Conservation (phyloP, 2,888 invertebrate genomes). For the Chelonus formosanus region DNA sequence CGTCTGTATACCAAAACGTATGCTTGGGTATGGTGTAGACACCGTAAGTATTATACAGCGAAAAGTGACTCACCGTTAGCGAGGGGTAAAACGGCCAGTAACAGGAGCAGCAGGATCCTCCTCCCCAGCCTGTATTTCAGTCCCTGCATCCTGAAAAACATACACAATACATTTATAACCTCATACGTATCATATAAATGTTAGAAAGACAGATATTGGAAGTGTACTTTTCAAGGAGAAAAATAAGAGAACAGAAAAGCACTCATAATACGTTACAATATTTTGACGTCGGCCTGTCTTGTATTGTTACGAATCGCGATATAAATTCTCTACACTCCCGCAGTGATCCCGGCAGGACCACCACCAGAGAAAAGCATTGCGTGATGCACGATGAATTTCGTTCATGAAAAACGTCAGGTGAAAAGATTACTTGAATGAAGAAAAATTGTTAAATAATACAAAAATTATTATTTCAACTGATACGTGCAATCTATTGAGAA, state of each 20-base stretch:
- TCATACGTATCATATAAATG: slow-evolving; percentile 17
- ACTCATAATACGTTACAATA: slow-evolving; percentile 41
- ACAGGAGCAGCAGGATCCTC: slow-evolving; percentile 51
- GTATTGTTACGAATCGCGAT: slow-evolving; percentile 30
- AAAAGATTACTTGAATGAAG: neutral
- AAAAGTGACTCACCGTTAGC: slow-evolving; percentile 61
- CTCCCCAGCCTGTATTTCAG: slow-evolving; percentile 55
- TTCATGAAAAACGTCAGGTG: slow-evolving; percentile 19
- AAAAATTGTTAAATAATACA: neutral
- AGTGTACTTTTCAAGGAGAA: neutral
- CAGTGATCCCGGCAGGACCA: slow-evolving; percentile 32
- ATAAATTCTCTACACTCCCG: slow-evolving; percentile 33
- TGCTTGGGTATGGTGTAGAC: slow-evolving; percentile 17
- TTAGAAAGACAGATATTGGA: slow-evolving; percentile 8
- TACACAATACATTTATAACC: slow-evolving; percentile 37
- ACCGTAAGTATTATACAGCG: slow-evolving; percentile 41
- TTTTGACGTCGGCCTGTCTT: slow-evolving; percentile 41
- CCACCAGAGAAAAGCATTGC: slow-evolving; percentile 36
- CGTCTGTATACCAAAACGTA: slow-evolving; percentile 16
- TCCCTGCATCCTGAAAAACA: slow-evolving; percentile 59
- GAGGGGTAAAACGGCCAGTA: slow-evolving; percentile 50
- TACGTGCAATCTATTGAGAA: too few relatives aligned
- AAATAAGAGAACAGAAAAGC: slow-evolving; percentile 15
- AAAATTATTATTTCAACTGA: neutral
- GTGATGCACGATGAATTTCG: slow-evolving; percentile 32